These are phyloP conservation scores for Girardia tigrina DNA, from an alignment of 2,888 invertebrate species.

Conservation along the genomic window DNA sequence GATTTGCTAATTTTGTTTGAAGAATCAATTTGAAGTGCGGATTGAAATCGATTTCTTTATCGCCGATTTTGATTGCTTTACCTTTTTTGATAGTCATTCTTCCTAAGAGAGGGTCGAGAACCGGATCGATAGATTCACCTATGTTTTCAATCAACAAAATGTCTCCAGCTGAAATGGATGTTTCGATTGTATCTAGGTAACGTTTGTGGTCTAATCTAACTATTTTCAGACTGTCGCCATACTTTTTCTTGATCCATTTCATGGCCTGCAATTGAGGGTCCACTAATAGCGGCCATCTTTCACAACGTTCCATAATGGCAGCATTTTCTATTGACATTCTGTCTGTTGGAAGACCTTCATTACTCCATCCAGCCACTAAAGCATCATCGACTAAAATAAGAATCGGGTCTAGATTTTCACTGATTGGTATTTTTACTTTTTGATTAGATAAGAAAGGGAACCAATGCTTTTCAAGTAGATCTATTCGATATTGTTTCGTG, in stretches of 20 bases:
- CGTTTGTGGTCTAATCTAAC: constrained; percentile 77
- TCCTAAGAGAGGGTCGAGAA: constrained; percentile 74
- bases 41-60: constrained; percentile 87
- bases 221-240: constrained; percentile 63
- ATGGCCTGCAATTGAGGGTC: constrained; percentile 87
- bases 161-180: constrained; percentile 64
- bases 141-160: constrained; percentile 81
- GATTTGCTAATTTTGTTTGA: constrained; percentile 87
- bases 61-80: constrained; percentile 85
- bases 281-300: constrained; percentile 89
- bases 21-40: constrained; percentile 69
- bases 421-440: constrained; percentile 68
- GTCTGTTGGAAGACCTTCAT: constrained; percentile 83
- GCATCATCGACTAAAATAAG: constrained; percentile 79
- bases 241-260: constrained; percentile 89
- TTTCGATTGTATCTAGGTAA: constrained; percentile 70
- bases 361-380: constrained; percentile 83
- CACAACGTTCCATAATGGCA: constrained; percentile 77
- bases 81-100: constrained; percentile 86
- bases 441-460: constrained; percentile 67
- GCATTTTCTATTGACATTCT: constrained; percentile 94
- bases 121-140: constrained; percentile 78
- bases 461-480: constrained; percentile 61
- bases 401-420: constrained; percentile 72
- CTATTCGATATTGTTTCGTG: constrained; percentile 75